Base-by-base conservation (phyloP, 30 jellyfish, hydroid and myxozoan genomes). In the Chrysaora quinquecirrha region DNA sequence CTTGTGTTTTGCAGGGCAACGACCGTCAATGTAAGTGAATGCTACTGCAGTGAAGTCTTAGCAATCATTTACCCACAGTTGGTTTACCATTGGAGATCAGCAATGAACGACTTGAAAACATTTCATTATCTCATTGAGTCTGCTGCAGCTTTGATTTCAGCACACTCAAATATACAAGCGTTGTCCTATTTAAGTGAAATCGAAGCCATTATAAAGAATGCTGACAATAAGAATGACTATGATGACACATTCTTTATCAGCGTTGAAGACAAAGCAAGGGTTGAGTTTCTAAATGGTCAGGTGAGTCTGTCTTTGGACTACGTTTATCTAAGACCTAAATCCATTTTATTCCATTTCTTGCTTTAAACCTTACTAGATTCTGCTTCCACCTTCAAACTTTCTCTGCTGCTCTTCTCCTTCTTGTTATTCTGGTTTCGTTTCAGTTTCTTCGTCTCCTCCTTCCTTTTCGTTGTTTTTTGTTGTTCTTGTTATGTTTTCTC, bases 221-320 rank as follows among this genome's bases (percentile, higher is more conserved):
- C 89, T 20, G 95, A 73, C 6, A 32, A 32, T 1, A 62, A 61
- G 1, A 21, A 29, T 20, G 87, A 66, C 11, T 38, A 64, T 9
- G 86, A 79, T 22, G 84, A 73, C 20, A 60, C 33, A 30, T 93
- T 93, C 48, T 60, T 74, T 62, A 69, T 87, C 38, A 48, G 87
- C 20, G 80, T 78, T 10, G 98, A 93, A 31, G 98, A 93, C 60
- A 81, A 76, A 48, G 97, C 98, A 12, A 68, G 89, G 16, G 91
- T 76, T 3, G 93, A 93, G 64, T 75, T 70, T 64, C 67, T 86
- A 47, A 73, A 52, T 52, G 98, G 98, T 14, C 96, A 93, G 90
- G 98, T 87, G 56, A 43, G 96, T 6, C 22, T 74, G n/a, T n/a
- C n/a, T n/a, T n/a, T n/a, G n/a, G n/a, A n/a, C n/a, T n/a, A n/a